Evolutionary conservation across 2,113 vertebrate species (phyloP).

Genomic region (Psephotus haematonotus): DNA sequence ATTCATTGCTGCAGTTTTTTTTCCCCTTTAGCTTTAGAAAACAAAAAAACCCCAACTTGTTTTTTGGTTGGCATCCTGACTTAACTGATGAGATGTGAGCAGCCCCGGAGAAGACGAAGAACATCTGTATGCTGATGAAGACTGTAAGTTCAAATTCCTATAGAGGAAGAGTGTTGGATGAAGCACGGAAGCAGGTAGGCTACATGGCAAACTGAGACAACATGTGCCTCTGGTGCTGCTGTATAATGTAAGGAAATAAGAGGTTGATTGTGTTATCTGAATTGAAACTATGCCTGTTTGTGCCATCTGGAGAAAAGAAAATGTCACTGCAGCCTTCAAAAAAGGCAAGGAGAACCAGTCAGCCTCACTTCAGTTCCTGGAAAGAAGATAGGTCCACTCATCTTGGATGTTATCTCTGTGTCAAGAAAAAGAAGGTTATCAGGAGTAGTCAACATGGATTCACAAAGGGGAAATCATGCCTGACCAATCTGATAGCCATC

Average conservation of each 20-base stretch:
- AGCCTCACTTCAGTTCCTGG: neutral
- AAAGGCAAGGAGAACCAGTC: neutral
- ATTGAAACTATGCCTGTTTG: neutral
- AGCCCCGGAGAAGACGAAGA: neutral
- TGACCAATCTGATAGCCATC: neutral
- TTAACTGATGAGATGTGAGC: neutral
- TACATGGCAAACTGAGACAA: neutral
- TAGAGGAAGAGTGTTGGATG: neutral
- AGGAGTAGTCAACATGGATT: neutral
- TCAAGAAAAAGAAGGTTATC: neutral
- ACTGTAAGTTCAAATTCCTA: neutral
- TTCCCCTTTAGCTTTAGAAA: neutral
- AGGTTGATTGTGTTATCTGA: neutral
- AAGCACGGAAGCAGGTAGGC: neutral
- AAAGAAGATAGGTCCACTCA: neutral
- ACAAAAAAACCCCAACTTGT: neutral
- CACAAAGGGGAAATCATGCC: neutral
- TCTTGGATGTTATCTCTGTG: neutral
- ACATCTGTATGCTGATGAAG: neutral
- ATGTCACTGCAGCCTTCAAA: neutral
- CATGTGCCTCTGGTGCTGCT: neutral
- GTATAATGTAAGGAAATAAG: neutral
- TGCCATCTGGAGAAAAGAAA: neutral
- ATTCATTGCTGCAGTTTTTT: neutral
- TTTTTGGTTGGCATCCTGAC: neutral